phyloP scores from a whole-genome alignment of 2,113 vertebrate species.

The Morone saxatilis region DNA sequence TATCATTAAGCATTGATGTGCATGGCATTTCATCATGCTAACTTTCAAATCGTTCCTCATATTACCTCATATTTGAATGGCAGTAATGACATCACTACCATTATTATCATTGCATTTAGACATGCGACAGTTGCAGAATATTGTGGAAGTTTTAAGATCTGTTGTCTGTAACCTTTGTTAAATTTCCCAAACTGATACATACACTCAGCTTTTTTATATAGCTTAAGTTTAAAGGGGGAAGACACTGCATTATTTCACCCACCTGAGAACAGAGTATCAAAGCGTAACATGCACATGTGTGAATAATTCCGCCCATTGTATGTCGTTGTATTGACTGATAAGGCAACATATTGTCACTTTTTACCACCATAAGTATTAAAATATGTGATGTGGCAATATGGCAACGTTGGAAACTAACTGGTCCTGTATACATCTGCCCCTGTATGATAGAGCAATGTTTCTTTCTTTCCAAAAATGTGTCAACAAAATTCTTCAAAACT shows the following conservation, averaged over 20 bases:
- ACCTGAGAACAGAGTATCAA: conserved; percentile 5
- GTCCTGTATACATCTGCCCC: not conserved
- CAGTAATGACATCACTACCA: not conserved
- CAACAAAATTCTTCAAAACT: not conserved
- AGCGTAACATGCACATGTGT: not conserved
- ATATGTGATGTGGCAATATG: not conserved
- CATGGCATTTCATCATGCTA: conserved; percentile 54
- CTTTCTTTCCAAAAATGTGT: not conserved
- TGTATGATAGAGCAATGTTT: not conserved
- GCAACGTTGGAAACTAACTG: not conserved
- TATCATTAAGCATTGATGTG: conserved; percentile 25
- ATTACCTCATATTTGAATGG: conserved; percentile 17
- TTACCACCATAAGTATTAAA: not conserved
- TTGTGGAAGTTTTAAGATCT: conserved; percentile 4
- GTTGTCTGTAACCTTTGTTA: conserved; percentile 9
- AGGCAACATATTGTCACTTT: not conserved
- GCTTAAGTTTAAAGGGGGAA: not conserved
- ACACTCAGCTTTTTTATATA: too few species aligned
- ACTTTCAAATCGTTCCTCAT: conserved; percentile 32
- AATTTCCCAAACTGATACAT: not conserved
- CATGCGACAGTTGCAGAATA: not conserved
- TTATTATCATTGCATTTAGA: conserved; percentile 19
- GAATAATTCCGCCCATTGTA: not conserved
- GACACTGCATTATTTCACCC: not conserved
- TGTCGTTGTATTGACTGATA: not conserved